These are phyloP conservation scores for Pseudoatta argentina DNA, from an alignment of 1,140 invertebrate genomes.

Conservation along the genomic window DNA sequence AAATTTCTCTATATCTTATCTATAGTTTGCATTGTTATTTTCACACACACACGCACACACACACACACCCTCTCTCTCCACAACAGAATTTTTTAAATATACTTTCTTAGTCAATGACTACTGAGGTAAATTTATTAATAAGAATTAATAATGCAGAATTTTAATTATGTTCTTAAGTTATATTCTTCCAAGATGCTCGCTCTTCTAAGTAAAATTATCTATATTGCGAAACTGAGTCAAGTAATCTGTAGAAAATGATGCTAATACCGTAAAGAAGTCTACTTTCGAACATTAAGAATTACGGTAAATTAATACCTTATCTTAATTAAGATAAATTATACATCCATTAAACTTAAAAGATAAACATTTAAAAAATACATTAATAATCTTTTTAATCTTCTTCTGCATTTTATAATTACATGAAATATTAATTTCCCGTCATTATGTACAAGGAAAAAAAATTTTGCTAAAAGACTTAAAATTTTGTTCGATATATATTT, in stretches of 20 bases:
- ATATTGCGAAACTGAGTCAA: constrained; percentile 6
- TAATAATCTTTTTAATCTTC: neutral
- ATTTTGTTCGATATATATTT: no score
- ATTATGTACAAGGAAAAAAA: neutral
- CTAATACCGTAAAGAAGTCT: constrained; percentile 30
- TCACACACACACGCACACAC: no score
- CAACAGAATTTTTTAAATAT: neutral
- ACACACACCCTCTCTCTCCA: no score
- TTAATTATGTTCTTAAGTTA: constrained; percentile 35
- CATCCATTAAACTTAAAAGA: neutral
- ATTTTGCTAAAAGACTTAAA: no score
- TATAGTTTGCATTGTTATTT: no score
- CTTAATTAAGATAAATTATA: constrained; percentile 43
- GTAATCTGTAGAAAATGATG: constrained; percentile 2
- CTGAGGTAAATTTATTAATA: neutral
- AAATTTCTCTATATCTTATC: neutral
- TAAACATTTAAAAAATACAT: neutral
- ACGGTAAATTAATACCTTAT: constrained; percentile 31
- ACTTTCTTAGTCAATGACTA: neutral
- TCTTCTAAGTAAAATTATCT: constrained; percentile 26
- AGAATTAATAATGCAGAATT: constrained; percentile 13
- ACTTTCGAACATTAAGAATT: constrained; percentile 33
- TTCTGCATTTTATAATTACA: neutral
- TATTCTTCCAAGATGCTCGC: neutral
- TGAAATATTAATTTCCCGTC: constrained; percentile 13